These are phyloP conservation scores for Ophioninae sp. DNA, from an alignment of 2,888 invertebrate species.

Conservation along the genomic window DNA sequence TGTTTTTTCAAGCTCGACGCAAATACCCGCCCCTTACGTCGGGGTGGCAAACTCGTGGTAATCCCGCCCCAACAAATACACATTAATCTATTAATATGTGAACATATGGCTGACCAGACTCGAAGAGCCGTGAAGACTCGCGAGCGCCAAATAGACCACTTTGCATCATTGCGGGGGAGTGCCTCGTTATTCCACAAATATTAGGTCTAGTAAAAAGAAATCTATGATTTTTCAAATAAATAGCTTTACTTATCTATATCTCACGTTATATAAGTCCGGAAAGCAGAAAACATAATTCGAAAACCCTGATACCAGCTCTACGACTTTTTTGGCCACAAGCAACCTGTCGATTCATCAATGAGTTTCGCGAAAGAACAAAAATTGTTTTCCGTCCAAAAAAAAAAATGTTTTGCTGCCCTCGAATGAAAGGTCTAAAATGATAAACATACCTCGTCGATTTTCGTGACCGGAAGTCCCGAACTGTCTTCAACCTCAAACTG, in stretches of 20 bases:
- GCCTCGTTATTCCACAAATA: conserved; percentile 16
- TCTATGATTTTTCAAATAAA: too few species aligned
- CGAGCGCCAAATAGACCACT: conserved; percentile 26
- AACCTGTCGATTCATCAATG: too few species aligned
- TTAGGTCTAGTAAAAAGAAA: background rate
- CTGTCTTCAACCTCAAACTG: conserved; percentile 32
- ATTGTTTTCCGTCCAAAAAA: background rate
- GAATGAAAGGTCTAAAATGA: background rate
- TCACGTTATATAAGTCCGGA: background rate
- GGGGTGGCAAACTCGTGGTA: background rate
- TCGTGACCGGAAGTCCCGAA: conserved; percentile 52
- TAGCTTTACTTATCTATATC: too few species aligned
- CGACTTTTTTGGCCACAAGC: background rate
- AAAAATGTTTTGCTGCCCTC: background rate
- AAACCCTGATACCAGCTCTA: background rate
- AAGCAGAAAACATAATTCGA: background rate
- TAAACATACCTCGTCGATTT: conserved; percentile 38
- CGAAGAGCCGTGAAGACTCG: background rate
- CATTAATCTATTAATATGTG: conserved; percentile 25
- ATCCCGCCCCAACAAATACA: conserved; percentile 14
- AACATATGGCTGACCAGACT: conserved; percentile 27
- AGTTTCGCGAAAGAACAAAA: background rate
- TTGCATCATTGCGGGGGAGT: conserved; percentile 30
- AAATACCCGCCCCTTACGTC: background rate
- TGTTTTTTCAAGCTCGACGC: background rate